Conservation (phyloP, 2,797 vertebrate genomes). For the Smutsia gigantea region DNA sequence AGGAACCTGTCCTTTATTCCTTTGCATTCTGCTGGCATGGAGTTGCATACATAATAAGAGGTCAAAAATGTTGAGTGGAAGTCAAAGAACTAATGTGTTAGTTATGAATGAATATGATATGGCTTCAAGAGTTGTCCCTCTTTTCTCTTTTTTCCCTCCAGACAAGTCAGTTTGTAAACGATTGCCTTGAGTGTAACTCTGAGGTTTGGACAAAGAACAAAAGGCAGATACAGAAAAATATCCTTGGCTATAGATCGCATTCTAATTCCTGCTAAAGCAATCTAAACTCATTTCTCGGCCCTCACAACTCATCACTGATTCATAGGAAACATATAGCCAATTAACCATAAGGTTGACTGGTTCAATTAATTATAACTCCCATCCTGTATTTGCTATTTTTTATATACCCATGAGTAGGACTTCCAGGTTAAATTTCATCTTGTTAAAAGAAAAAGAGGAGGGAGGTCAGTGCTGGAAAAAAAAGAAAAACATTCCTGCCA, state of each 20-base stretch:
- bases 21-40: not conserved
- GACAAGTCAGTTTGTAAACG: not conserved
- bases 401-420: not conserved
- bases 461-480: not conserved
- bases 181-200: not conserved
- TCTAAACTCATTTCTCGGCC: not conserved
- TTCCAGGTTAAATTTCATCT: slow-evolving; percentile 9
- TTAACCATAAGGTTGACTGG: not conserved
- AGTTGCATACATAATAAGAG: not conserved
- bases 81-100: not conserved
- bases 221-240: not conserved
- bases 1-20: not conserved
- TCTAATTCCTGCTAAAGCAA: not conserved
- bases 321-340: not conserved
- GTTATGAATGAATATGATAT: not conserved
- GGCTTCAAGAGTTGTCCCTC: not conserved
- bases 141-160: not conserved
- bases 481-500: not conserved
- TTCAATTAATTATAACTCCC: not conserved
- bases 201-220: not conserved
- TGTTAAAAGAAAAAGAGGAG: not conserved
- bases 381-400: not conserved
- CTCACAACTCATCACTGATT: not conserved
- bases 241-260: not conserved
- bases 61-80: not conserved